Percentiles rank a stretch among this genome's conserved stretches.
Evolutionary conservation across 2,113 vertebrate species (phyloP).

Genomic region (Dascyllus trimaculatus): DNA sequence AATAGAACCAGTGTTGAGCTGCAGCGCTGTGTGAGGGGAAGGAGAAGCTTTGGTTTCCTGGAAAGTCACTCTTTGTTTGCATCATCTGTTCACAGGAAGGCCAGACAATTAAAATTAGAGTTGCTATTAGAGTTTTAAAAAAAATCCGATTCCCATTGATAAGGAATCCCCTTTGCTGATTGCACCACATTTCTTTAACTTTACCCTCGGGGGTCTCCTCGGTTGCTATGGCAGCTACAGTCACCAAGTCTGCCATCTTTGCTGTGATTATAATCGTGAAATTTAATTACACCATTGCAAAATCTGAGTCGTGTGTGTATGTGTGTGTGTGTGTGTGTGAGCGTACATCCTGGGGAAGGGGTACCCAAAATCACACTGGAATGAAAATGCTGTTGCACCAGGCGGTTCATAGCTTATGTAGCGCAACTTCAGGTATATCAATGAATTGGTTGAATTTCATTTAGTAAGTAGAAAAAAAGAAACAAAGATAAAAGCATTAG

Average conservation of each 20-base stretch:
- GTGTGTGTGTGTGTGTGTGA: conserved; percentile 27
- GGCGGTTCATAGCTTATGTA: not conserved
- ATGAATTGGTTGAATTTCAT: not conserved
- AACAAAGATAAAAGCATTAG: not conserved
- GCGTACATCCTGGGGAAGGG: not conserved
- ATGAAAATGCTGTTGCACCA: not conserved
- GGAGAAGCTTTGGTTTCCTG: conserved; percentile 45
- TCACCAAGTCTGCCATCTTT: conserved; percentile 38
- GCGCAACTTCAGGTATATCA: not conserved
- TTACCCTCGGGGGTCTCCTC: not conserved
- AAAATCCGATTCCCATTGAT: conserved; percentile 65
- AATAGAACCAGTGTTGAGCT: conserved; percentile 31
- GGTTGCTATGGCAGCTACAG: conserved; percentile 60
- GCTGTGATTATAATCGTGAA: conserved; percentile 47
- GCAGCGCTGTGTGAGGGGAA: conserved; percentile 6
- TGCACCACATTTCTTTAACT: conserved; percentile 52
- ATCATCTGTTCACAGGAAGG: conserved; percentile 45
- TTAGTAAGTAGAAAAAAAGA: no score
- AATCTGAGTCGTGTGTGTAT: conserved; percentile 20
- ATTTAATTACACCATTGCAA: conserved; percentile 46
- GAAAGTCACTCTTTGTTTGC: conserved; percentile 53
- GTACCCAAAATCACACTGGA: conserved; percentile 2
- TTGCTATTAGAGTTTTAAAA: conserved; percentile 16
- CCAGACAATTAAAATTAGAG: conserved; percentile 57
- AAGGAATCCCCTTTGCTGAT: conserved; percentile 50